Base-by-base conservation (phyloP, 2,888 invertebrate species). In the Limulus polyphemus region DNA sequence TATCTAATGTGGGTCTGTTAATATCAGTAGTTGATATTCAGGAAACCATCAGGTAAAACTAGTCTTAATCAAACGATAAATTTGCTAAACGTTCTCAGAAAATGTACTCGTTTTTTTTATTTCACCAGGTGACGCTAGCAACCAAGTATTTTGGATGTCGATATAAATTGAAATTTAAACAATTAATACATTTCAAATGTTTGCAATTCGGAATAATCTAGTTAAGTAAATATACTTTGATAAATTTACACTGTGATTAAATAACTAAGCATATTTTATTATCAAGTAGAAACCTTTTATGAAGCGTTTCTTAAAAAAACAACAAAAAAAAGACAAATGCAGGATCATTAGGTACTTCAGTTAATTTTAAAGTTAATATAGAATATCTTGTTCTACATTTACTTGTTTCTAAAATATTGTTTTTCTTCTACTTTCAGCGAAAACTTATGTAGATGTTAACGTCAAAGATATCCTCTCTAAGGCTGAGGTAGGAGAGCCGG, bases 401-500 rank as follows among this genome's bases (percentile, higher is more conserved):
- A 49, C 16, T 49, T 48, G 32, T 4, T 47, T 49, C 12, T 52
- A 52, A 13, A 14, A 3, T 58, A 11, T 13, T 13, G 16, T 13
- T 7, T 60, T 11, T 51, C n/a, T 11, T 32, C 47, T 47, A 13
- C 46, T 65, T 73, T 62, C 70, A 79, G 82, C 83, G 1, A 79
- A 80, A 64, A 76, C 78, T 13, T 67, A 68, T 55, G 71, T 71
- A n/a, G 65, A 68, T 57, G 67, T 67, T 72, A 73, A 84, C 60
- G 80, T 84, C 0, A 71, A 74, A 32, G 78, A 81, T 47, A 61
- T 65, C 1, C n/a, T 11, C 17, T 55, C 13, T 16, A 54, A 50
- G 51, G 61, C 59, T 32, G 66, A 69, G 46, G 71, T 71, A n/a
- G 74, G 74, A 67, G 69, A 76, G 17, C 73, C 75, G 13, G 75